phyloP scores from a whole-genome alignment of 2,113 vertebrate genomes.

The Brachyistius frenatus region DNA sequence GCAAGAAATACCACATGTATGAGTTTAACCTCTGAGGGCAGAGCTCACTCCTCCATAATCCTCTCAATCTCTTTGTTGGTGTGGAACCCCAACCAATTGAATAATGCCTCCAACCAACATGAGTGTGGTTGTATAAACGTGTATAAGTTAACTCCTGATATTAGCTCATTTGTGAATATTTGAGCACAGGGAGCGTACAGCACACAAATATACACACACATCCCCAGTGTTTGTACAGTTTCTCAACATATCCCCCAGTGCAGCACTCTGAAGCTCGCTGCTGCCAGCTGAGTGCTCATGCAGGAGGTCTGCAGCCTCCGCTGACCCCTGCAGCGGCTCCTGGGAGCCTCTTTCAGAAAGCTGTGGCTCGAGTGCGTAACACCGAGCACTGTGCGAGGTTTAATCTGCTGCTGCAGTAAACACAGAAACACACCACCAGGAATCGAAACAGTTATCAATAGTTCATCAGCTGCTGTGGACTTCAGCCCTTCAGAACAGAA shows the following conservation, averaged over 20 bases:
- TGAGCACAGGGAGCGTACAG: slow-evolving; percentile 40
- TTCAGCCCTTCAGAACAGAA: slow-evolving; percentile 25
- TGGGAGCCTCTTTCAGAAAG: slow-evolving; percentile 59
- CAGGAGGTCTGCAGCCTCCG: slow-evolving; percentile 68
- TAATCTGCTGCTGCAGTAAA: slow-evolving; percentile 62
- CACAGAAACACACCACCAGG: slow-evolving; percentile 50
- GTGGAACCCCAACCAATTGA: slow-evolving; percentile 66
- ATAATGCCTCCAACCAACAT: slow-evolving; percentile 46
- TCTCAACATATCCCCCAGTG: slow-evolving; percentile 52
- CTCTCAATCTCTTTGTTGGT: slow-evolving; percentile 50
- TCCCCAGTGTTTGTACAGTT: slow-evolving; percentile 55
- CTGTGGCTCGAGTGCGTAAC: slow-evolving; percentile 42
- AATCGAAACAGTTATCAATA: slow-evolving; percentile 51
- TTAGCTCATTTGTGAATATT: slow-evolving; percentile 71
- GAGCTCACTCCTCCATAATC: slow-evolving; percentile 60
- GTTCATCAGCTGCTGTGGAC: slow-evolving; percentile 51
- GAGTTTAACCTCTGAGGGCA: slow-evolving; percentile 60
- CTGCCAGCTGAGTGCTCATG: slow-evolving; percentile 69
- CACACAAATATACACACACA: slow-evolving; percentile 29
- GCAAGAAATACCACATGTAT: not conserved
- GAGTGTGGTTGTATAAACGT: slow-evolving; percentile 41
- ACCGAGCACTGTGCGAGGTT: slow-evolving; percentile 44
- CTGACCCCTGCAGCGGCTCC: slow-evolving; percentile 61
- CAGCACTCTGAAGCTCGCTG: slow-evolving; percentile 45
- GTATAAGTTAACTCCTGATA: slow-evolving; percentile 45